Conservation (phyloP, 2,113 vertebrate species). For the Hucho hucho region DNA sequence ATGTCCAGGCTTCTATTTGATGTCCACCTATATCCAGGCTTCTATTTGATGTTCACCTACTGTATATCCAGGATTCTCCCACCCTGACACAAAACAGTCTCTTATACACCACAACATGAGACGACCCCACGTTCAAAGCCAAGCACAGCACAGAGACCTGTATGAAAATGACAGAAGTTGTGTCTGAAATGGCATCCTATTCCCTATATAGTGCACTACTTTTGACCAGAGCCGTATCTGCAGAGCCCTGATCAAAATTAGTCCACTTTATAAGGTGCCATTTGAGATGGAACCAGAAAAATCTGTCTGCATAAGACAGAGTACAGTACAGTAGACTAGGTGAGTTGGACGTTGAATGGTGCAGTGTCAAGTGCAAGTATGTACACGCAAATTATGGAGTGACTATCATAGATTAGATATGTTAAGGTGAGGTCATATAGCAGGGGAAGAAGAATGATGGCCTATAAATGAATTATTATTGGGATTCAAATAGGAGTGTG, state of each 20-base stretch:
- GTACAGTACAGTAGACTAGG: too few relatives aligned
- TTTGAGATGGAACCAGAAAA: too few relatives aligned
- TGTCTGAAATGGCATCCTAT: conserved; percentile 7
- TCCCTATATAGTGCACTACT: background rate
- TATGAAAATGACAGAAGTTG: conserved; percentile 7
- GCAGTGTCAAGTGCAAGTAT: background rate
- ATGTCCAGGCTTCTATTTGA: too few relatives aligned
- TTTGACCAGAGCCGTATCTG: too few relatives aligned
- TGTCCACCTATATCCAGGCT: too few relatives aligned
- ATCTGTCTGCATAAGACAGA: too few relatives aligned
- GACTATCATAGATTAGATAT: conserved; percentile 21
- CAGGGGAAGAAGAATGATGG: conserved; percentile 16
- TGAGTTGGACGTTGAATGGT: too few relatives aligned
- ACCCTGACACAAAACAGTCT: background rate
- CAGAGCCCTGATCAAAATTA: conserved; percentile 42
- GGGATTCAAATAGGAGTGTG: conserved; percentile 13
- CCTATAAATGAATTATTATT: conserved; percentile 13
- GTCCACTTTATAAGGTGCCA: too few relatives aligned
- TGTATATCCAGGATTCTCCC: background rate
- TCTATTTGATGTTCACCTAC: too few relatives aligned
- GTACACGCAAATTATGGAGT: background rate
- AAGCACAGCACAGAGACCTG: too few relatives aligned
- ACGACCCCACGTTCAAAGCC: too few relatives aligned
- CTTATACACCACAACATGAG: conserved; percentile 6
- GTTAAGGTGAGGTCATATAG: conserved; percentile 10